Base-by-base conservation (phyloP, 2,888 invertebrate species). In the Caenorhabditis sinica region DNA sequence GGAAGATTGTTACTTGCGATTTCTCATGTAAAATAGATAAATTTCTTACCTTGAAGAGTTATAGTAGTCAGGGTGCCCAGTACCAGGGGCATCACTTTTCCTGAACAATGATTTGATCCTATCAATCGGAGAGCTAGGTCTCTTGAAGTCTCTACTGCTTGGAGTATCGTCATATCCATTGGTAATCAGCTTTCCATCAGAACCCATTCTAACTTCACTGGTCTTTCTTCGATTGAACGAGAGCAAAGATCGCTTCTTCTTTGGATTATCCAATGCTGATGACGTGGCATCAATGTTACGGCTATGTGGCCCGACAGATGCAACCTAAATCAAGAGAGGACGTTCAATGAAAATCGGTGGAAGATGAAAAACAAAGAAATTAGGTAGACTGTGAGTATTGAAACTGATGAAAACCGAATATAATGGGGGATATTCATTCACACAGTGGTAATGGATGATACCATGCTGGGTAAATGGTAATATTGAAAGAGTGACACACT, bases 41-140 rank as follows among this genome's bases (percentile, higher is more conserved):
- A 45, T 65, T 45, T 11, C 20, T 17, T 68, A 77, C 77, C 71
- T 66, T 33, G 56, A 69, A 30, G 85, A 77, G 33, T 63, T 73
- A 45, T 81, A 79, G 45, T 82, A 85, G 49, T 81, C 81, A 13
- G 69, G 49, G 60, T 85, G 72, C 17, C 69, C 71, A 53, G 80
- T 63, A 28, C 72, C 56, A 45, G 83, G 30, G n/a, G 80, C 36
- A 20, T 86, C 85, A 51, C 66, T 74, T 72, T 85, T 86, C 28
- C 91, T 68, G 85, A 92, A 92, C 49, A 92, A 73, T 23, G 89
- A 89, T 84, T 92, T 93, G 76, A 93, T 90, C 51, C 91, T 89
- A 63, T 93, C 93, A 75, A 93, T 90, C 17, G 92, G 92, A 1
- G 92, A 91, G 23, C 88, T 85, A 15, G 92, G 90, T 23, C 92